These are phyloP conservation scores for Pristiophorus japonicus DNA, from an alignment of 2,113 vertebrate genomes.

Conservation along the genomic window DNA sequence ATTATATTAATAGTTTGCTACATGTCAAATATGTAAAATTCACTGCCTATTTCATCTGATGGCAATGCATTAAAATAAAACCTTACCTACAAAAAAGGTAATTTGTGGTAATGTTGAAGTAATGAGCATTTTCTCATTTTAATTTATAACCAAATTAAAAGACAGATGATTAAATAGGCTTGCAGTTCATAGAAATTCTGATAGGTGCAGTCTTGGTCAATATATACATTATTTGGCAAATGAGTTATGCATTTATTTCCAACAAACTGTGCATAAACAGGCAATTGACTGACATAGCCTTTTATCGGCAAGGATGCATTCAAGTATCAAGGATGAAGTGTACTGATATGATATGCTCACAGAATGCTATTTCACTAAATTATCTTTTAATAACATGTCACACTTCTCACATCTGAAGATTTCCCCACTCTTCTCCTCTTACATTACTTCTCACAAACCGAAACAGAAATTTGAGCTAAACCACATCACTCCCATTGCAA, in stretches of 20 bases:
- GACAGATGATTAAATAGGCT: background rate
- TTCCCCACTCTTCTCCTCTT: background rate
- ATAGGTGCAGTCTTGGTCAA: slow-evolving; percentile 11
- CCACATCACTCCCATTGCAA: background rate
- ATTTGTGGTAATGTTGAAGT: background rate
- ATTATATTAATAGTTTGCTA: background rate
- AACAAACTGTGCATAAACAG: background rate
- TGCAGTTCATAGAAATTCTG: slow-evolving; percentile 14
- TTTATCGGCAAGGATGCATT: background rate
- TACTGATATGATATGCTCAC: slow-evolving; percentile 1
- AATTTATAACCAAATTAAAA: background rate
- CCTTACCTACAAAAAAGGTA: background rate
- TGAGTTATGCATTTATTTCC: slow-evolving; percentile 10
- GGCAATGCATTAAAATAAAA: background rate
- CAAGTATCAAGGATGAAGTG: background rate
- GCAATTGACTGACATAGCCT: background rate
- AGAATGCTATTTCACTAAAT: slow-evolving; percentile 18
- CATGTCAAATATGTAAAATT: background rate
- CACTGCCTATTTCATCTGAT: background rate
- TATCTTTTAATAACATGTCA: slow-evolving; percentile 27
- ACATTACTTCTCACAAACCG: background rate
- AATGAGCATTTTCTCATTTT: slow-evolving; percentile 20
- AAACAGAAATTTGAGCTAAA: background rate
- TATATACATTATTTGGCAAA: background rate
- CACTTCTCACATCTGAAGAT: background rate